Base-by-base conservation (phyloP, 2,113 vertebrate genomes). In the Bolborhynchus lineola region DNA sequence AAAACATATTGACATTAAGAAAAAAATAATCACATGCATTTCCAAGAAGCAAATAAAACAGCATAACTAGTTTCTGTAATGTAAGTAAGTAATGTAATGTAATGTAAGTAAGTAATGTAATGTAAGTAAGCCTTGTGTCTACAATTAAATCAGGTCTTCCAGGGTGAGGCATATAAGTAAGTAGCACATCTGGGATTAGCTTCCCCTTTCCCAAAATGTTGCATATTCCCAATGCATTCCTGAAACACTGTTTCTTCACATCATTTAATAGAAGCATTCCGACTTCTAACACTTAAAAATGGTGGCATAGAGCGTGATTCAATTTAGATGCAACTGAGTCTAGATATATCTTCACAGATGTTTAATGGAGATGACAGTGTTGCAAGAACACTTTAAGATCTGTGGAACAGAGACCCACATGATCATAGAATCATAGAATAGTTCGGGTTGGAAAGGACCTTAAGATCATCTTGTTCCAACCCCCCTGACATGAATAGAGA, bases 161-260 rank as follows among this genome's bases (percentile, higher is more conserved):
- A 92, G 33, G 17, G 53, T 18, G 21, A 88, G 9, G 15, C 19
- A 60, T 9, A 55, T 7, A 65, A 65, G 21, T 35, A 83, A 93
- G 57, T 0, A 3, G 16, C 7, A 37, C 5, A 63, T 35, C 20
- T 64, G 3, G 0, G 13, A 44, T 39, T 59, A 37, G 42, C 7
- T 55, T 74, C 16, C 10, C 50, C 31, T 67, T 37, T 44, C 55
- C 12, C 20, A 65, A 82, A 77, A 62, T 8, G 16, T 37, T 65
- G 19, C 41, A 68, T 19, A 17, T 37, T 60, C 13, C 71, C 33
- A 42, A n/a, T 2, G 24, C 10, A 52, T 11, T 63, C 21, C 81
- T 37, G 23, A 77, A 49, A 70, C 14, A 41, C 12, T 47, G 39
- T 33, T 62, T 82, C 37, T 59, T 67, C 28, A 15, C 8, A 15